These are phyloP conservation scores for Ibycter americanus DNA, from an alignment of 2,797 vertebrate species.

Conservation along the genomic window DNA sequence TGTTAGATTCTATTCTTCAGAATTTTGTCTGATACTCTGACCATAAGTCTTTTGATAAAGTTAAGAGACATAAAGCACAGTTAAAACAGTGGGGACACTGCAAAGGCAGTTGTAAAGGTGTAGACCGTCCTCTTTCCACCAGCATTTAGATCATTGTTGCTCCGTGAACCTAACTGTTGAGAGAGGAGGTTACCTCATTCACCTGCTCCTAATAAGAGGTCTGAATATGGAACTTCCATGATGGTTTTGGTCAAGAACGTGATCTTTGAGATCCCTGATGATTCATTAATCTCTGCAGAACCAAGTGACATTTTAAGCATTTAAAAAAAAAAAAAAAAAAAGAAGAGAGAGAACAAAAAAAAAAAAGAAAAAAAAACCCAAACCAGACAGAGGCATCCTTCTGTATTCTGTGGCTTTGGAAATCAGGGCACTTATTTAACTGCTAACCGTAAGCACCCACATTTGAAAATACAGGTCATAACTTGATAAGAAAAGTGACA, in stretches of 20 bases:
- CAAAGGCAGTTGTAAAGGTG: neutral
- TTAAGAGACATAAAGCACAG: neutral
- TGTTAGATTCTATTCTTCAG: neutral
- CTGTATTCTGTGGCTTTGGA: neutral
- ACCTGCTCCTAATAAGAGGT: neutral
- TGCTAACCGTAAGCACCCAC: neutral
- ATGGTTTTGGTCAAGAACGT: neutral
- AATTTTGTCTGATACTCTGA: neutral
- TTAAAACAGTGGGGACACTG: neutral
- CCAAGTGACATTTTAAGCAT: neutral
- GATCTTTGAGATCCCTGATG: neutral
- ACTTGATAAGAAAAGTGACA: slow-evolving; percentile 20
- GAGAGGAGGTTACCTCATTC: neutral
- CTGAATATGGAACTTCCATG: neutral
- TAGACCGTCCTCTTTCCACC: neutral
- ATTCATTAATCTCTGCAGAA: neutral
- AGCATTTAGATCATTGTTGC: neutral
- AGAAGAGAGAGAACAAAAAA: neutral
- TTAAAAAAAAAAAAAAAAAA: neutral
- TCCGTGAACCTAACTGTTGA: neutral
- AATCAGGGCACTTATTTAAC: slow-evolving; percentile 58
- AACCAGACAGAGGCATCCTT: neutral
- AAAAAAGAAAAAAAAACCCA: neutral
- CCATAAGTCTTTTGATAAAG: neutral
- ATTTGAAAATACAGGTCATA: slow-evolving; percentile 56